Evolutionary conservation across 2,888 invertebrate species (phyloP).

Genomic region (Hypercompe scribonia): DNA sequence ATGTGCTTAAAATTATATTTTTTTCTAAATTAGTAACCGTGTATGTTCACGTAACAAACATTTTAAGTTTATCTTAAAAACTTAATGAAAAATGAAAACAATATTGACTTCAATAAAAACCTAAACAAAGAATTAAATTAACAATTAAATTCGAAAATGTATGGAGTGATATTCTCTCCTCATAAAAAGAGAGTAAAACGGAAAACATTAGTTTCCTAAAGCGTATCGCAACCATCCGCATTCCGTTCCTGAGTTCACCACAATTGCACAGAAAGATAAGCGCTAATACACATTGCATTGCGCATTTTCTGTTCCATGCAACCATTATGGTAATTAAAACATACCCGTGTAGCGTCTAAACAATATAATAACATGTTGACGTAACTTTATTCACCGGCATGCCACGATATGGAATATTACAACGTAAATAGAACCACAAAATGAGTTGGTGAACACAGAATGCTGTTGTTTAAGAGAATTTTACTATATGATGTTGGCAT

Average conservation of each 20-base stretch:
- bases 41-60: not conserved
- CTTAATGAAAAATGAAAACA: not conserved
- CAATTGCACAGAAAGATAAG: not conserved
- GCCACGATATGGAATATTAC: not conserved
- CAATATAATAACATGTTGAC: not conserved
- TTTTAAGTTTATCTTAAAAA: not conserved
- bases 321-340: constrained; percentile 11
- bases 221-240: not conserved
- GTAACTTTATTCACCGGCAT: not conserved
- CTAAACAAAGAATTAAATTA: no score
- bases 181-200: not conserved
- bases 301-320: constrained; percentile 6
- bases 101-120: not conserved
- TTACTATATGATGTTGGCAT: not conserved
- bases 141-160: no score
- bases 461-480: not conserved
- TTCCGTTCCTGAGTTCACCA: constrained; percentile 4
- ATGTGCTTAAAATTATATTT: no score
- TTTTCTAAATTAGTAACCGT: no score
- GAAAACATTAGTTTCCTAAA: not conserved
- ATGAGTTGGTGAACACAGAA: not conserved
- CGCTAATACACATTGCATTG: not conserved
- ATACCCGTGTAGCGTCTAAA: not conserved
- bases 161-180: not conserved
- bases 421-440: not conserved